Evolutionary conservation across 2,888 invertebrate genomes (phyloP).

Genomic region (Drosophila crucigera): DNA sequence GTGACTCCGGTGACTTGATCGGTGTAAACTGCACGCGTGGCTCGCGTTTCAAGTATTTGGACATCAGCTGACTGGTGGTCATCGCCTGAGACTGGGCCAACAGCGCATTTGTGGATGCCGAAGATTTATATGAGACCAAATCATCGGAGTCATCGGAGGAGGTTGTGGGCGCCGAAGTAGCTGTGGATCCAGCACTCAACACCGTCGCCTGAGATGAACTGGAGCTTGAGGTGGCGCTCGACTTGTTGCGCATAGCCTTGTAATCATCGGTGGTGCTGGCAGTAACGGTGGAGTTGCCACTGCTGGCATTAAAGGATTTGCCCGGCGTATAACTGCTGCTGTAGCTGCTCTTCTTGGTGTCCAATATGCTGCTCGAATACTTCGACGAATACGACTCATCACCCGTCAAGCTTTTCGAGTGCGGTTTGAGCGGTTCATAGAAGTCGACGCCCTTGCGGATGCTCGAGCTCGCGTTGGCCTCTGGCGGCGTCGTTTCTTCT

Average conservation of each 20-base stretch:
- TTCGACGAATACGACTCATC: constrained; percentile 66
- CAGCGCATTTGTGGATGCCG: constrained; percentile 83
- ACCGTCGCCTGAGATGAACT: constrained; percentile 84
- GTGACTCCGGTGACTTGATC: constrained; percentile 84
- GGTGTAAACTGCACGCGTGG: constrained; percentile 84
- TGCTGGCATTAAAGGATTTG: constrained; percentile 56
- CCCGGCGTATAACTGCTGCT: constrained; percentile 58
- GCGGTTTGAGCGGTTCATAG: constrained; percentile 82
- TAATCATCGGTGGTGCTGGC: constrained; percentile 80
- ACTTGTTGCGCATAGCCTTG: constrained; percentile 82
- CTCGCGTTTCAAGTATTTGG: constrained; percentile 84
- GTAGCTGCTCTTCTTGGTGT: constrained; percentile 73
- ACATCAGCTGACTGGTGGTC: constrained; percentile 85
- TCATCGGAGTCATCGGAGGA: constrained; percentile 84
- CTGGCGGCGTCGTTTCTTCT: constrained; percentile 69
- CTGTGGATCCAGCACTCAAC: constrained; percentile 83
- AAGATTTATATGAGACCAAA: constrained; percentile 83
- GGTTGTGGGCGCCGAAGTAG: constrained; percentile 83
- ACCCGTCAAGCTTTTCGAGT: constrained; percentile 66
- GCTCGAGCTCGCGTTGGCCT: constrained; percentile 42
- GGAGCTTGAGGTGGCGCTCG: constrained; percentile 83
- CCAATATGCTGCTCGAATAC: constrained; percentile 62
- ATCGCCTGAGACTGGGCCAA: constrained; percentile 85
- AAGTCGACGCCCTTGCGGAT: constrained; percentile 80
- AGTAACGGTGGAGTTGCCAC: constrained; percentile 67